Evolutionary conservation across 2,113 vertebrate genomes (phyloP), one percentile per base, ranked within the genome.

Genomic region (Apodemus speciosus): DNA sequence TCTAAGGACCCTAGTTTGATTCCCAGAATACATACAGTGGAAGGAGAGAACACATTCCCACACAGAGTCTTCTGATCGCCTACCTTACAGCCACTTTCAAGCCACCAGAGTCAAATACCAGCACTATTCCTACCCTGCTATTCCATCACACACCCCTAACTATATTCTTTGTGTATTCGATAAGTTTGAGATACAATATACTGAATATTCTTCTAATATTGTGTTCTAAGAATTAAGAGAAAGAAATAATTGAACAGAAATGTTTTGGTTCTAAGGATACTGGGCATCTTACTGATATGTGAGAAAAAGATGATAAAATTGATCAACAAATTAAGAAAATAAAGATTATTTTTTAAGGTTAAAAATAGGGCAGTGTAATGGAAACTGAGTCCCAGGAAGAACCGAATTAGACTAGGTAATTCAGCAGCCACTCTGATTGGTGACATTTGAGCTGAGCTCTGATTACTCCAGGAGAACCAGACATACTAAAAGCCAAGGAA

Each of bases 321-420:
- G 58, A 84, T 85, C 88, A 46, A 60, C 58, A 68, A 85, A n/a
- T 88, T 85, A 18, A 60, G 18, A 53, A 51, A 13, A 92, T 76
- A 56, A 85, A 93, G 20, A 73, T 72, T 72, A 85, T 21, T 64
- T 56, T 91, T 49, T 68, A 6, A 43, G 35, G 86, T 6, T 56
- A 71, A 95, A 92, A 75, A 89, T n/a, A 32, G 79, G n/a, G 9
- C 51, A 21, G 4, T 32, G 9, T 53, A 53, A 49, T 75, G n/a
- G 79, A 73, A 83, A 72, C 9, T 32, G 43, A 88, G 3, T 3
- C 58, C 20, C 3, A 25, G 7, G 51, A 86, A 92, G 32, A 85
- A 23, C 18, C 25, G 4, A 18, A 2, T 43, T 85, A 43, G 43
- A 23, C 46, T 64, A 56, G 13, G 5, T 51, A 46, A 62, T 40